Conservation (phyloP, 2,113 vertebrate genomes). For the Copsychus sechellarum region DNA sequence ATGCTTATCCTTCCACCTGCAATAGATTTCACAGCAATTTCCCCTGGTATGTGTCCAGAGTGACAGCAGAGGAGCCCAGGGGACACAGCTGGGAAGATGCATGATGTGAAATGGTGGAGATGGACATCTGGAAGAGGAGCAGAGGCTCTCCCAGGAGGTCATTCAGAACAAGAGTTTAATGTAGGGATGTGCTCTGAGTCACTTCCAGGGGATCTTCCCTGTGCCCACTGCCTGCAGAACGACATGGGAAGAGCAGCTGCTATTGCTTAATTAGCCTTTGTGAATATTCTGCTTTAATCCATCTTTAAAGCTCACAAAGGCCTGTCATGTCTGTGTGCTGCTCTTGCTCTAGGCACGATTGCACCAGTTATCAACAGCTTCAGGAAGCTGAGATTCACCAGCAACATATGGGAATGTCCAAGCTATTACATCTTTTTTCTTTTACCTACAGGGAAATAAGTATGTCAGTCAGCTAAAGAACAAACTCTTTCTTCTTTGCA, state of each 20-base stretch:
- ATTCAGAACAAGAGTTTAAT: background rate
- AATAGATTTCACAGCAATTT: background rate
- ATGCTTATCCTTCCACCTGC: background rate
- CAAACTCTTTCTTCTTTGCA: background rate
- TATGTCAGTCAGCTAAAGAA: background rate
- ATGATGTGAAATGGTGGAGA: background rate
- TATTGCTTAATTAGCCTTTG: background rate
- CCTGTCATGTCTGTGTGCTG: background rate
- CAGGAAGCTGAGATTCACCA: background rate
- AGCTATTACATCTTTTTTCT: background rate
- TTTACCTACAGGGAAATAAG: background rate
- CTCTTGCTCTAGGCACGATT: background rate
- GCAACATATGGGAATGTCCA: background rate
- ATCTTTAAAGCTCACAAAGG: background rate
- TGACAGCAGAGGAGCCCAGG: background rate
- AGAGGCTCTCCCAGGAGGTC: background rate
- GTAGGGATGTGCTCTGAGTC: background rate
- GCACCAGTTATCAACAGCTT: background rate
- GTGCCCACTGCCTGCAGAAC: background rate
- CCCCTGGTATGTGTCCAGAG: background rate
- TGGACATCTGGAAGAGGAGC: fast-evolving
- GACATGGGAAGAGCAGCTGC: background rate
- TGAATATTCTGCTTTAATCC: constrained; percentile 8
- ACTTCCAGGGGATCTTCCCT: background rate
- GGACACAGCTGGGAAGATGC: background rate